Evolutionary conservation across 2,797 vertebrate genomes (phyloP).

Genomic region (Lepus oiostolus): DNA sequence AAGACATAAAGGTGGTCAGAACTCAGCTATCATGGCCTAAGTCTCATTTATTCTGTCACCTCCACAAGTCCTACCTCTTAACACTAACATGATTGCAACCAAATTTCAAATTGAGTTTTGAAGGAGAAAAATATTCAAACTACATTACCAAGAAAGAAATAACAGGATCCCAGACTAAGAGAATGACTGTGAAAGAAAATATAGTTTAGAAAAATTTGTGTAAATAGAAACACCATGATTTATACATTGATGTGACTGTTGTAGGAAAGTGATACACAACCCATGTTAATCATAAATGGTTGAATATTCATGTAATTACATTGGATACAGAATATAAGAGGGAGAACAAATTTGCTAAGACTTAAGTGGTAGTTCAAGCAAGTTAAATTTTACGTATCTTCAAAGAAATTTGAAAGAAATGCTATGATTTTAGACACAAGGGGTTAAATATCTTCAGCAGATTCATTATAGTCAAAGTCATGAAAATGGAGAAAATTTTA

Average conservation of each 20-base stretch:
- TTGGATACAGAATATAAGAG: background rate
- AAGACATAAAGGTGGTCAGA: background rate
- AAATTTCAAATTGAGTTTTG: background rate
- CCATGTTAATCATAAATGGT: background rate
- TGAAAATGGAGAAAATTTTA: conserved; percentile 6
- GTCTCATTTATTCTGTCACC: too few species aligned
- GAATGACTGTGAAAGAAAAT: background rate
- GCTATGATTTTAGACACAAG: background rate
- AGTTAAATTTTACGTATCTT: background rate
- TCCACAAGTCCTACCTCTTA: background rate
- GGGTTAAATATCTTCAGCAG: background rate
- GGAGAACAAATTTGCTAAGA: conserved; percentile 1
- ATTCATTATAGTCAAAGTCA: background rate
- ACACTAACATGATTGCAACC: background rate
- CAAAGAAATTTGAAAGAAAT: background rate
- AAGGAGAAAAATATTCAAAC: background rate
- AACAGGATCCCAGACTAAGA: background rate
- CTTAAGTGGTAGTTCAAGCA: background rate
- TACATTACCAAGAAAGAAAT: background rate
- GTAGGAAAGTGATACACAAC: background rate
- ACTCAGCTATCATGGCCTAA: background rate
- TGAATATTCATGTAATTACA: background rate
- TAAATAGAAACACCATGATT: background rate
- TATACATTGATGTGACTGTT: background rate
- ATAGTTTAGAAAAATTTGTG: background rate